Conservation (phyloP, 1,140 invertebrate genomes). For the Orius insidiosus region DNA sequence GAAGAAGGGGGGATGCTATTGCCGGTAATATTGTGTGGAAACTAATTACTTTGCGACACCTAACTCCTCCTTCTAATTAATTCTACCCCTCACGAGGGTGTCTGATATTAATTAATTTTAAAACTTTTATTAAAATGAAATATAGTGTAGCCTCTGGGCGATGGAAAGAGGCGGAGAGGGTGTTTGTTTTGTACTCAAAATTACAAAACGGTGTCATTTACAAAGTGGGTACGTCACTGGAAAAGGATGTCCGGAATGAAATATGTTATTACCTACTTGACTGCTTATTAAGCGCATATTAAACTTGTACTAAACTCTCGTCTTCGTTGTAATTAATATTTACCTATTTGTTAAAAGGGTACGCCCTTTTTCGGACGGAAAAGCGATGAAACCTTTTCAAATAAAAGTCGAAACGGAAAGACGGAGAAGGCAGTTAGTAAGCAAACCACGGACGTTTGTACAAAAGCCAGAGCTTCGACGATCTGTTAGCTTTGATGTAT, state of each 20-base stretch:
- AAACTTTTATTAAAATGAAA: constrained; percentile 20
- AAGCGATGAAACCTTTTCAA: no score
- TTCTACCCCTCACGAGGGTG: constrained; percentile 9
- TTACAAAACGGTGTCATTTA: constrained; percentile 19
- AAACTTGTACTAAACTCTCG: constrained; percentile 15
- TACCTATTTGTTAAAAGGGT: constrained; percentile 13
- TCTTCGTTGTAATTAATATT: constrained; percentile 15
- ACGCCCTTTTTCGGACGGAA: not conserved
- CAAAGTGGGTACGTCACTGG: constrained; percentile 9
- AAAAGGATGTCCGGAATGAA: constrained; percentile 10
- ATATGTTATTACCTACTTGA: constrained; percentile 18
- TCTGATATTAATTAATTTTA: constrained; percentile 18
- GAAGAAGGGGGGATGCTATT: constrained; percentile 4
- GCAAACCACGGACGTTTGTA: no score
- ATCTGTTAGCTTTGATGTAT: no score
- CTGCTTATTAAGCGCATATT: constrained; percentile 18
- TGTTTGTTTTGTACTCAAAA: constrained; percentile 16
- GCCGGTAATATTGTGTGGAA: constrained; percentile 17
- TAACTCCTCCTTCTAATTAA: constrained; percentile 15
- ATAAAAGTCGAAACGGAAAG: no score
- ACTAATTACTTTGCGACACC: constrained; percentile 16
- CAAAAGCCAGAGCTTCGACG: no score
- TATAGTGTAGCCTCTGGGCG: constrained; percentile 11
- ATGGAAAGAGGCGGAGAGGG: not conserved
- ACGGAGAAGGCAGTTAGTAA: no score